Conservation (phyloP, 2,888 invertebrate genomes). For the Phortica magna region DNA sequence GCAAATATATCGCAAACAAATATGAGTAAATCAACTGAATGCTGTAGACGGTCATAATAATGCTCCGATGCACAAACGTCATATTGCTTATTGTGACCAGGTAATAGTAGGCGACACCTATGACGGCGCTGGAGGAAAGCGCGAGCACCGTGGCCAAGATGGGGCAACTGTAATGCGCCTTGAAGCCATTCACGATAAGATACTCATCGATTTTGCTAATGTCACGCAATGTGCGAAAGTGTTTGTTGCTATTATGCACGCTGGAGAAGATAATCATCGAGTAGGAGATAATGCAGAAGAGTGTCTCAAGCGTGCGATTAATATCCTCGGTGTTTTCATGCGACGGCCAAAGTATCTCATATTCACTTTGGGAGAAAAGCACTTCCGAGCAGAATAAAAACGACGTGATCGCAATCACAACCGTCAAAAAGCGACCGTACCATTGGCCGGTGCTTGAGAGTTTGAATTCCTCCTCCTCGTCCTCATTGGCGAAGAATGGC, state of each 20-base stretch:
- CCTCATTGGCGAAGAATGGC: constrained; percentile 54
- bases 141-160: constrained; percentile 45
- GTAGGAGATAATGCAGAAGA: constrained; percentile 67
- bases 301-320: constrained; percentile 68
- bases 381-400: constrained; percentile 53
- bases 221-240: constrained; percentile 62
- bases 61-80: constrained; percentile 37
- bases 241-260: constrained; percentile 55
- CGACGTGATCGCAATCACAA: constrained; percentile 46
- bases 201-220: constrained; percentile 62
- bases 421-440: constrained; percentile 53
- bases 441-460: constrained; percentile 47
- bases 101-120: constrained; percentile 63
- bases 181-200: constrained; percentile 55
- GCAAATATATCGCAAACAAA: constrained; percentile 62
- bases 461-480: constrained; percentile 44
- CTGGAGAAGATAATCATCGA: constrained; percentile 61
- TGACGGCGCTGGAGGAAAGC: constrained; percentile 45
- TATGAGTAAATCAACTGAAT: constrained; percentile 63
- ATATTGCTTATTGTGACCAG: constrained; percentile 57
- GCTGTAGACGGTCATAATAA: constrained; percentile 58
- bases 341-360: constrained; percentile 53
- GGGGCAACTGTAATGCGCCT: constrained; percentile 54
- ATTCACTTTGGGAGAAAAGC: constrained; percentile 53
- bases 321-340: constrained; percentile 68